These are phyloP conservation scores for Stegodyphus mimosarum DNA, from an alignment of 1,140 invertebrate genomes.

Conservation along the genomic window DNA sequence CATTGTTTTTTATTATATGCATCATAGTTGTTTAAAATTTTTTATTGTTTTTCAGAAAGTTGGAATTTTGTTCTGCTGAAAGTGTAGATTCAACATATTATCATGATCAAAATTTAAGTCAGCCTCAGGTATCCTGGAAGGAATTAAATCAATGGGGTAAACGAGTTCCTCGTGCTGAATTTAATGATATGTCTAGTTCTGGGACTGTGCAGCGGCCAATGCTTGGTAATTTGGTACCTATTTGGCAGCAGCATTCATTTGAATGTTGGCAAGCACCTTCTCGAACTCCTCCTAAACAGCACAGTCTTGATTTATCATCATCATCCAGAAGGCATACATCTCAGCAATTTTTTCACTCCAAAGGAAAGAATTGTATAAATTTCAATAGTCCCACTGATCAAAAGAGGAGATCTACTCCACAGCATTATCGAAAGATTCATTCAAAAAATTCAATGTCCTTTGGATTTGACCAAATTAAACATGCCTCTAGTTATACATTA, in stretches of 20 bases:
- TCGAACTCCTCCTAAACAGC: slow-evolving; percentile 36
- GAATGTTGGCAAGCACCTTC: slow-evolving; percentile 45
- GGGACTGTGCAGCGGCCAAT: slow-evolving; percentile 30
- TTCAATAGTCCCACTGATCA: slow-evolving; percentile 89
- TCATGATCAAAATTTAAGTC: slow-evolving; percentile 38
- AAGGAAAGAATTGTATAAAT: slow-evolving; percentile 81
- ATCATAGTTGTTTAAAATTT: too few species aligned
- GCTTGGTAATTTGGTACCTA: slow-evolving; percentile 38
- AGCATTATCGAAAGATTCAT: slow-evolving; percentile 38
- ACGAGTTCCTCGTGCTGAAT: slow-evolving; percentile 10
- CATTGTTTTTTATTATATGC: background rate
- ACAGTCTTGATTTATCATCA: slow-evolving; percentile 33
- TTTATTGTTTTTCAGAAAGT: slow-evolving; percentile 21
- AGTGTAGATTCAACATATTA: slow-evolving; percentile 56
- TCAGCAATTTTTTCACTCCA: slow-evolving; percentile 41
- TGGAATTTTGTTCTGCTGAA: slow-evolving; percentile 58
- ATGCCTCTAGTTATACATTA: slow-evolving; percentile 31
- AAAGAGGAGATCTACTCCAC: slow-evolving; percentile 69
- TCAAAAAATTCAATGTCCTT: slow-evolving; percentile 49
- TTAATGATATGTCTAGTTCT: slow-evolving; percentile 1
- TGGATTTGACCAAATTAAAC: slow-evolving; percentile 31
- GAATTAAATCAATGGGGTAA: slow-evolving; percentile 49
- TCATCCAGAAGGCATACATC: background rate
- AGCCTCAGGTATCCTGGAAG: slow-evolving; percentile 42
- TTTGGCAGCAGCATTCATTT: slow-evolving; percentile 55